These are phyloP conservation scores for Acanthurus leucopareius DNA, from an alignment of 2,797 vertebrate species.

Conservation along the genomic window DNA sequence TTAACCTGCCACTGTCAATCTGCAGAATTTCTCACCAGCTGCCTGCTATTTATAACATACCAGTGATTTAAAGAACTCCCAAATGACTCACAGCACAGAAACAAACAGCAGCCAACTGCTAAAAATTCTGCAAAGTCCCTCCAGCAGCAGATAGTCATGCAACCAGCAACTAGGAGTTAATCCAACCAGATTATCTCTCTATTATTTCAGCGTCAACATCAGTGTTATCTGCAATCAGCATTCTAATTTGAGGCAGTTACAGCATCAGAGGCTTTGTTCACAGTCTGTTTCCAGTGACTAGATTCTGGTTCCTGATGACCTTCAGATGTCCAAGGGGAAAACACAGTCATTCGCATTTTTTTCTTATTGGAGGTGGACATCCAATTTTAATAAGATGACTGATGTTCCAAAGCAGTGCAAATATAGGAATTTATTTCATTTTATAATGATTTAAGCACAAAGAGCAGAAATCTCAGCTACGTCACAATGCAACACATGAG, in stretches of 20 bases:
- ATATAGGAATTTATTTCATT: neutral
- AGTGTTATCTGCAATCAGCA: slow-evolving; percentile 38
- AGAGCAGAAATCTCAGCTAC: neutral
- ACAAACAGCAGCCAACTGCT: slow-evolving; percentile 20
- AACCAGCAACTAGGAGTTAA: slow-evolving; percentile 49
- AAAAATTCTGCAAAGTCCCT: slow-evolving; percentile 32
- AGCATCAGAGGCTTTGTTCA: slow-evolving; percentile 27
- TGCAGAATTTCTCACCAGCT: neutral
- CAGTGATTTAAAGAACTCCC: slow-evolving; percentile 5
- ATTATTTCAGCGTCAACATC: slow-evolving; percentile 49
- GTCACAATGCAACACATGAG: neutral
- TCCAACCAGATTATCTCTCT: slow-evolving; percentile 51
- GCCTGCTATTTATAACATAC: neutral
- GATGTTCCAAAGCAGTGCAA: neutral
- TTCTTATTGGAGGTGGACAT: neutral
- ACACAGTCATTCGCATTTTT: neutral
- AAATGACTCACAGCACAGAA: neutral
- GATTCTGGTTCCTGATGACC: slow-evolving; percentile 27
- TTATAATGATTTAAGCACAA: neutral
- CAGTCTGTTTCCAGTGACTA: neutral
- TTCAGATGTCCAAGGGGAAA: slow-evolving; percentile 39
- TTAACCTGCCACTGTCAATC: slow-evolving; percentile 24
- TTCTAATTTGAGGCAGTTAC: slow-evolving; percentile 60
- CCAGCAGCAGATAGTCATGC: slow-evolving; percentile 13
- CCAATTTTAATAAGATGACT: neutral